Conservation (phyloP, 2,797 vertebrate genomes). For the Hafferia zeledoni region DNA sequence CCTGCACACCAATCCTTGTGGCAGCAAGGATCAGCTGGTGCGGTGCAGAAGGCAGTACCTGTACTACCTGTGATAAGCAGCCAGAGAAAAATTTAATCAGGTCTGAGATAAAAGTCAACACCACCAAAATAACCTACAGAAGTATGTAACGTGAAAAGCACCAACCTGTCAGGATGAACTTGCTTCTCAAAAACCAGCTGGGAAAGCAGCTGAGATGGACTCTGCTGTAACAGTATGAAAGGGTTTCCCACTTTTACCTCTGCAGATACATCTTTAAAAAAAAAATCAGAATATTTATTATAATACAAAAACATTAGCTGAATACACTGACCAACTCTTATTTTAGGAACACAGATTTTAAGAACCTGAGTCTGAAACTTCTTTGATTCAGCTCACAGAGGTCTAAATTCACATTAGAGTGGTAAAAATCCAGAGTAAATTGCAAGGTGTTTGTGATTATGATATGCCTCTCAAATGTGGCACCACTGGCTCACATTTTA, state of each 20-base stretch:
- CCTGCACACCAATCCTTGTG: background rate
- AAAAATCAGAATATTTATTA: background rate
- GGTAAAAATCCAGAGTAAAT: background rate
- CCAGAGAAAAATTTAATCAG: background rate
- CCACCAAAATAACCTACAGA: background rate
- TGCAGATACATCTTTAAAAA: slow-evolving; percentile 77
- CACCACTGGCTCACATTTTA: background rate
- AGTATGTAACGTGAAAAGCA: background rate
- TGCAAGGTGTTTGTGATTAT: background rate
- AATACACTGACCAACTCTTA: background rate
- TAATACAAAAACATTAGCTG: background rate
- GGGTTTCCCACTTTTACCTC: slow-evolving; percentile 91
- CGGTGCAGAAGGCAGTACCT: background rate
- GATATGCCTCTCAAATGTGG: background rate
- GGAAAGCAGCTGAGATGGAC: slow-evolving; percentile 89
- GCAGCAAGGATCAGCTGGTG: background rate
- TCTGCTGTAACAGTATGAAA: slow-evolving; percentile 89
- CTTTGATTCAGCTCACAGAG: background rate
- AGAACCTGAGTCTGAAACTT: background rate
- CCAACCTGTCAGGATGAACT: slow-evolving; percentile 92
- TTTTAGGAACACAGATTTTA: background rate
- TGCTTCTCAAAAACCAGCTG: slow-evolving; percentile 93
- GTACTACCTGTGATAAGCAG: background rate
- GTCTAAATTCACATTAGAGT: background rate
- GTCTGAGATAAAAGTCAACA: background rate